Evolutionary conservation across 2,113 vertebrate genomes (phyloP).

Genomic region (Periophthalmodon schlosseri): DNA sequence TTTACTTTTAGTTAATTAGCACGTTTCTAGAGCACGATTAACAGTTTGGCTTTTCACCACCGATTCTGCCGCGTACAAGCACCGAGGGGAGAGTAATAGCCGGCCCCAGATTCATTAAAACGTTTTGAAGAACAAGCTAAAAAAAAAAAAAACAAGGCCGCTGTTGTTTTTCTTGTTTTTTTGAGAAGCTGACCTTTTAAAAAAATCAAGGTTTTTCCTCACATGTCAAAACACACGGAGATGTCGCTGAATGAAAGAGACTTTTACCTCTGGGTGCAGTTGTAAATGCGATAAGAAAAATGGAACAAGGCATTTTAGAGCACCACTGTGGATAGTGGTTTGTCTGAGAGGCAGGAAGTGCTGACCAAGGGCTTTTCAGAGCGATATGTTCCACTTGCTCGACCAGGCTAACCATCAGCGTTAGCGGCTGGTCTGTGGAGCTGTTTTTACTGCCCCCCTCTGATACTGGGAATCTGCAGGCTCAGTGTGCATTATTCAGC

Average conservation of each 20-base stretch:
- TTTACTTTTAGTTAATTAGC: constrained; percentile 10
- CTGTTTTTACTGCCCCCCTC: neutral
- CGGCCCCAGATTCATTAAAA: constrained; percentile 16
- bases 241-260: neutral
- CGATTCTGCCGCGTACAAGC: neutral
- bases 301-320: neutral
- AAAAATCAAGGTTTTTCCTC: constrained; percentile 16
- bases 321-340: neutral
- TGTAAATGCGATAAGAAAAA: neutral
- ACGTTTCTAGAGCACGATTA: constrained; percentile 8
- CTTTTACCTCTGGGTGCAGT: constrained; percentile 1
- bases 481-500: neutral
- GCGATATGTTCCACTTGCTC: neutral
- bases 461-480: neutral
- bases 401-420: neutral
- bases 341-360: neutral
- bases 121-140: neutral
- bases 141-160: constrained; percentile 2
- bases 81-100: neutral
- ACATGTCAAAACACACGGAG: neutral
- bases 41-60: constrained; percentile 5
- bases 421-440: neutral
- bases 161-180: constrained; percentile 17
- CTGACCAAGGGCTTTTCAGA: neutral
- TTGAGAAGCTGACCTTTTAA: constrained; percentile 48